Evolutionary conservation across 2,797 vertebrate genomes (phyloP).

Genomic region (Channallabes apus): DNA sequence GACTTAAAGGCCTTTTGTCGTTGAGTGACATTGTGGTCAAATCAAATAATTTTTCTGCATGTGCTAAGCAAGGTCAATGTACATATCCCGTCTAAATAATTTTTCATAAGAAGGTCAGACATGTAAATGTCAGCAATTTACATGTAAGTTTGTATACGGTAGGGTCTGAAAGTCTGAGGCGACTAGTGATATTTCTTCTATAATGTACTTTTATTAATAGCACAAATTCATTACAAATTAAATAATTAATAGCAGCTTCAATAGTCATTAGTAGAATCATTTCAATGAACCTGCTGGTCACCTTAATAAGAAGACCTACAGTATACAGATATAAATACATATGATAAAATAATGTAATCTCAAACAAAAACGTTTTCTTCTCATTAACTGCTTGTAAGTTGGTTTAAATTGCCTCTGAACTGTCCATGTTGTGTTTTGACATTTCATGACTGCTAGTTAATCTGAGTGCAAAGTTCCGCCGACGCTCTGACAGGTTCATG

Average conservation of each 20-base stretch:
- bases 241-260: neutral
- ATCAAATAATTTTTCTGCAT: conserved; percentile 15
- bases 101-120: conserved; percentile 42
- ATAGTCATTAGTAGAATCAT: neutral
- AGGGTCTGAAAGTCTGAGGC: neutral
- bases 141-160: neutral
- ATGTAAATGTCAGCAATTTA: conserved; percentile 15
- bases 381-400: too few relatives aligned
- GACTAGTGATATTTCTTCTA: neutral
- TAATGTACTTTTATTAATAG: neutral
- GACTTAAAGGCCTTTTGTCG: too few relatives aligned
- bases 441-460: too few relatives aligned
- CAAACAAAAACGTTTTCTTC: too few relatives aligned
- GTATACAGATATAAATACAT: neutral
- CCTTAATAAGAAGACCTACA: neutral
- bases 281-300: neutral
- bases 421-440: too few relatives aligned
- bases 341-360: too few relatives aligned
- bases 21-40: too few relatives aligned
- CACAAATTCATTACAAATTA: neutral
- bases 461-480: too few relatives aligned
- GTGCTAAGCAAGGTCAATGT: conserved; percentile 31
- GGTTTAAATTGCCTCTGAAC: too few relatives aligned
- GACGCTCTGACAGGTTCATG: too few relatives aligned
- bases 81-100: conserved; percentile 36